Evolutionary conservation across 2,797 vertebrate genomes (phyloP).

Genomic region (Numenius phaeopus): DNA sequence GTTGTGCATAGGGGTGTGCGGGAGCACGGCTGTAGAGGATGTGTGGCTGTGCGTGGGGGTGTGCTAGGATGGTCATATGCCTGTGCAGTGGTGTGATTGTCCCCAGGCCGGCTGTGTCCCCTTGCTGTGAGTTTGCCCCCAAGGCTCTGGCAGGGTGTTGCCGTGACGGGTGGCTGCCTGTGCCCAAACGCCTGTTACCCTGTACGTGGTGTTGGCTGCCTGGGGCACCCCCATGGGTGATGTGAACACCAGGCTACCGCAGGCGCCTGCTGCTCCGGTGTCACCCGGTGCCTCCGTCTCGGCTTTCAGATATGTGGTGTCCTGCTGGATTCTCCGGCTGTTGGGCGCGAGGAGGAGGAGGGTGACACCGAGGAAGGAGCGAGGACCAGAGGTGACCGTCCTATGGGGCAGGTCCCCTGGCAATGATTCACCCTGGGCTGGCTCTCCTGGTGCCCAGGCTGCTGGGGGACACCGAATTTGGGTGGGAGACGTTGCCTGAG

Average conservation of each 20-base stretch:
- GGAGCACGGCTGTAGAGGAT: neutral
- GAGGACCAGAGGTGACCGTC: neutral
- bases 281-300: rapidly evolving
- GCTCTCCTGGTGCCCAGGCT: neutral
- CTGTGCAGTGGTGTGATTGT: neutral
- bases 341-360: neutral
- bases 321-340: neutral
- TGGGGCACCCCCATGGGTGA: neutral
- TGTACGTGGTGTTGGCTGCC: neutral
- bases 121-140: rapidly evolving
- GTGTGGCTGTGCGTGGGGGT: neutral
- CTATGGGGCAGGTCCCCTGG: neutral
- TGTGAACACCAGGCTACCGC: rapidly evolving
- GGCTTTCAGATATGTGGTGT: neutral
- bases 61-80: neutral
- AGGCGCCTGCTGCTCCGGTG: rapidly evolving
- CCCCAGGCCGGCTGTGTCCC: neutral
- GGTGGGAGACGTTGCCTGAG: neutral
- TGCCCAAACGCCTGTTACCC: rapidly evolving
- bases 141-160: neutral
- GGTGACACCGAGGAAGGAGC: neutral
- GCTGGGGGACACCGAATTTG: rapidly evolving
- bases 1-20: neutral
- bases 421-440: neutral
- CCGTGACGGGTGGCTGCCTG: neutral